phyloP scores from a whole-genome alignment of 1,140 invertebrate genomes.

The Apis mellifera region DNA sequence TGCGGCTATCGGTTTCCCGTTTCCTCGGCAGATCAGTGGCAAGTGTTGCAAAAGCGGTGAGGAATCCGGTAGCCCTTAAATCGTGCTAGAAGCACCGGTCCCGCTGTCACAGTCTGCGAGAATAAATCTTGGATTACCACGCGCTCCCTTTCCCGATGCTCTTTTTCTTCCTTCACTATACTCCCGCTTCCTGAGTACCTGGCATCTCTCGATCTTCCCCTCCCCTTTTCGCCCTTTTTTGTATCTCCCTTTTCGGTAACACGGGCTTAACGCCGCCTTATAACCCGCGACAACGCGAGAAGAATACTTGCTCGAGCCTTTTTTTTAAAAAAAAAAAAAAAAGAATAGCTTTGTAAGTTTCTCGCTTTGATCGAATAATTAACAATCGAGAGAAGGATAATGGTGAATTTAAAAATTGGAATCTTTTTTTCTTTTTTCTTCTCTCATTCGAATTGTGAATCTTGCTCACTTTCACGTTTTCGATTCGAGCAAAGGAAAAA shows the following conservation, averaged over 20 bases:
- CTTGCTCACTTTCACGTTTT: fast-evolving
- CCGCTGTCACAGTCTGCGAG: slow-evolving; percentile 69
- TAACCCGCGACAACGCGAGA: slow-evolving; percentile 69
- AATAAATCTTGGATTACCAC: slow-evolving; percentile 81
- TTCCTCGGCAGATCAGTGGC: slow-evolving; percentile 20
- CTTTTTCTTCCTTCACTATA: slow-evolving; percentile 20
- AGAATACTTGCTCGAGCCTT: slow-evolving; percentile 63
- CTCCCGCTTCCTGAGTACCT: slow-evolving; percentile 41
- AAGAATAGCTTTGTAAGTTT: background rate
- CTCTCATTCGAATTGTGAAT: too few relatives aligned
- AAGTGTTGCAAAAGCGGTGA: slow-evolving; percentile 38
- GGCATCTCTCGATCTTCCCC: slow-evolving; percentile 54
- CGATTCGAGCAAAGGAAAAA: too few relatives aligned
- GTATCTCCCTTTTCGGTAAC: slow-evolving; percentile 59
- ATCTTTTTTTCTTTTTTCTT: too few relatives aligned
- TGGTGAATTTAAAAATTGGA: too few relatives aligned
- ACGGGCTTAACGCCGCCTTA: slow-evolving; percentile 76
- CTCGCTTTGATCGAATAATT: background rate
- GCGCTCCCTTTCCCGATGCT: slow-evolving; percentile 47
- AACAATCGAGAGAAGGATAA: too few relatives aligned
- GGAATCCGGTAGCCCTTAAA: slow-evolving; percentile 62
- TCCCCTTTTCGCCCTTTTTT: slow-evolving; percentile 33
- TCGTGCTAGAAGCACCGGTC: slow-evolving; percentile 56
- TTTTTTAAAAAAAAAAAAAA: slow-evolving; percentile 4
- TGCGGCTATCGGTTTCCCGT: background rate